phyloP scores from a whole-genome alignment of 2,113 vertebrate species.

The Furnarius figulus region DNA sequence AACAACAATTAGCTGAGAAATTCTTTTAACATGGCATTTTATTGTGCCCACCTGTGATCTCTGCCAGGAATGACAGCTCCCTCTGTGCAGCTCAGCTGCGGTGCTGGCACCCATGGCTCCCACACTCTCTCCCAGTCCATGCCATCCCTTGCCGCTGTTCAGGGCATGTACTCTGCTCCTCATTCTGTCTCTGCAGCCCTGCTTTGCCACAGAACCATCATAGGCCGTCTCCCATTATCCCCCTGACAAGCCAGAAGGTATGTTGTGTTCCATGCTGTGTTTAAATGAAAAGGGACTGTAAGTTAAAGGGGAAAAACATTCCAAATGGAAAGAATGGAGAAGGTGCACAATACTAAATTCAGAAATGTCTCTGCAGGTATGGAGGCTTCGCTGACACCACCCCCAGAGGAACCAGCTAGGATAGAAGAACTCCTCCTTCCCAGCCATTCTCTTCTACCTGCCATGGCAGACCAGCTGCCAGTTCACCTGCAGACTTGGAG shows the following conservation, averaged over 20 bases:
- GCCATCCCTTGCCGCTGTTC: background rate
- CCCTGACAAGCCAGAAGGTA: background rate
- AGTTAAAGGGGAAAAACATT: background rate
- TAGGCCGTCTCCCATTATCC: fast-evolving
- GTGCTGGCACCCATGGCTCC: fast-evolving
- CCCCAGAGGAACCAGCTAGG: background rate
- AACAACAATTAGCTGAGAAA: background rate
- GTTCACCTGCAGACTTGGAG: slow-evolving; percentile 28
- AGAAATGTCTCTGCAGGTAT: background rate
- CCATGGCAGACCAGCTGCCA: background rate
- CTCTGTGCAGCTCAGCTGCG: background rate
- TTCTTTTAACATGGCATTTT: background rate
- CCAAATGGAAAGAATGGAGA: background rate
- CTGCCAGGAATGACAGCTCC: background rate
- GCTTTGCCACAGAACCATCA: background rate
- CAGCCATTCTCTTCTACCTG: background rate
- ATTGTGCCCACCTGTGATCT: background rate
- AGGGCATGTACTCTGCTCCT: background rate
- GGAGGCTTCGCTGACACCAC: background rate
- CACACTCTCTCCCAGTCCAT: fast-evolving
- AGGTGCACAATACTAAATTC: background rate
- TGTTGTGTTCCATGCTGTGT: fast-evolving
- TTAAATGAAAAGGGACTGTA: background rate
- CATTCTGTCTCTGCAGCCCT: background rate
- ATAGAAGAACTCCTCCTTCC: background rate